phyloP scores from a whole-genome alignment of 2,797 vertebrate species.

The Cryptoprocta ferox region DNA sequence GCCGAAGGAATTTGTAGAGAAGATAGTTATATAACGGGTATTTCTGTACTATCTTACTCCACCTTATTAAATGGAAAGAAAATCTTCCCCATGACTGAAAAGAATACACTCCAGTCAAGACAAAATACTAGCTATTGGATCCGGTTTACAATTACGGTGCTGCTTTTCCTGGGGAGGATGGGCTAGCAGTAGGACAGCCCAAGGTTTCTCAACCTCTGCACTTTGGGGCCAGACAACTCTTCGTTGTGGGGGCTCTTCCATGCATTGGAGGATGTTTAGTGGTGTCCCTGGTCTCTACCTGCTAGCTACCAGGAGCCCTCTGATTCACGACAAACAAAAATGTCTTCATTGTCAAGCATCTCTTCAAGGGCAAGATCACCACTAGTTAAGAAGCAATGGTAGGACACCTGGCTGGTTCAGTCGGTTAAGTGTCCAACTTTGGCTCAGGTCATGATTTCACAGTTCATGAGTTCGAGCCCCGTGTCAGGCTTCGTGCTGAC shows the following conservation, averaged over 20 bases:
- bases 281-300: neutral
- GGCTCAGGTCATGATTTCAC: too few species aligned
- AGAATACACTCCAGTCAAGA: neutral
- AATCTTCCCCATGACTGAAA: neutral
- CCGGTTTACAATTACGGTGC: neutral
- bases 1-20: neutral
- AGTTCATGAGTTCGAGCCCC: too few species aligned
- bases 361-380: neutral
- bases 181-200: neutral
- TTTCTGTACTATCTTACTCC: neutral
- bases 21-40: neutral
- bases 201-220: rapidly evolving
- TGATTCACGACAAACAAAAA: neutral
- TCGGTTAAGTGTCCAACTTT: too few species aligned
- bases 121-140: neutral
- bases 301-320: too few species aligned
- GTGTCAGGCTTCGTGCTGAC: too few species aligned
- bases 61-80: neutral
- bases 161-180: neutral
- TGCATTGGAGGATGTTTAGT: neutral
- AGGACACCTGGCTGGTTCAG: too few species aligned
- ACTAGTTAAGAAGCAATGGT: neutral
- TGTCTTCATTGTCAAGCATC: neutral
- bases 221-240: neutral
- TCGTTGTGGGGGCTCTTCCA: neutral